Evolutionary conservation across 2,113 vertebrate genomes (phyloP), one percentile per base, ranked within the genome.

Genomic region (Odocoileus virginianus): DNA sequence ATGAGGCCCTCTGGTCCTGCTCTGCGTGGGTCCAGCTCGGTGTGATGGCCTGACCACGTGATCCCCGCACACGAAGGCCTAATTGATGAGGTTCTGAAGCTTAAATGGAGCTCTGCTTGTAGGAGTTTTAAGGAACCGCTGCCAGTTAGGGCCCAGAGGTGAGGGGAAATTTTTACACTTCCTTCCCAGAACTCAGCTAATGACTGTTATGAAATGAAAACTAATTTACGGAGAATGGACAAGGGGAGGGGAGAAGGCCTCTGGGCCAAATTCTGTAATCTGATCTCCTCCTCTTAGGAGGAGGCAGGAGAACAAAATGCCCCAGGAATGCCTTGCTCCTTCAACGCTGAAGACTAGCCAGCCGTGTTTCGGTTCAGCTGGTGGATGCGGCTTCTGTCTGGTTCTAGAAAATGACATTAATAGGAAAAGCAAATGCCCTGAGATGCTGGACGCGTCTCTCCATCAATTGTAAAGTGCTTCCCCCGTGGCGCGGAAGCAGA

Each of bases 51-150:
- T 0, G 95, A 90, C 98, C 97, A 40, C 78, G 93, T 98, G 98
- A 95, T 95, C 95, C 97, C 90, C 85, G 95, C 98, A 96, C 93
- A 83, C 83, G 95, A 97, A 97, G 95, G 79, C 95, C 97, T 98
- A 98, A 99, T 98, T 98, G 98, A 98, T 98, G 97, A 98, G 98
- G 97, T 98, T 98, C 98, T 98, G 97, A 98, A 98, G 98, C 97
- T 89, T 95, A 94, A 98, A 97, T 96, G 97, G 94, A 89, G 50
- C 64, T 76, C 98, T 98, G 98, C 98, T 99, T 98, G 98, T 97
- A 4, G 96, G 97, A 93, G 95, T 96, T 97, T 96, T 8, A 96
- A 97, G 98, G 96, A 95, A 95, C 93, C 25, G 94, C 93, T 74
- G 97, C 98, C 95, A 95, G 94, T 14, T 87, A 97, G 97, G 97